Evolutionary conservation across 1,140 invertebrate species (phyloP), one percentile per base, ranked within the genome.

Genomic region (Solenopsis invicta): DNA sequence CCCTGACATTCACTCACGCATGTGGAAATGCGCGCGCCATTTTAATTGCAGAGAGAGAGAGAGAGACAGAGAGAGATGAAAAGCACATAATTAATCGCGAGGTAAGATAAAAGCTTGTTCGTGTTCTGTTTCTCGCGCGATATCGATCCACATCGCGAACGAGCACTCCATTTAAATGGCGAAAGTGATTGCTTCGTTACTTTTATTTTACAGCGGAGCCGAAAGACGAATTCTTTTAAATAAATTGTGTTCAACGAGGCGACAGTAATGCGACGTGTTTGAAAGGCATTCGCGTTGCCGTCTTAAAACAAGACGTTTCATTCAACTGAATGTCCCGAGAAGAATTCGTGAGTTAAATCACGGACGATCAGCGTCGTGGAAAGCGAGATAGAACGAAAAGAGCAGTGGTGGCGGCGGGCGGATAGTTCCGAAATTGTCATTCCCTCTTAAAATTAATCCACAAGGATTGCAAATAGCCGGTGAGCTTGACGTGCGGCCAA

Each of bases 401-500:
- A 12, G 29, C 52, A 12, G 41, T n/a, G 34, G 67, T 21, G 56
- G n/a, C 45, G 45, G 37, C 48, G 41, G 45, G 29, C 29, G 59
- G 50, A 54, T 66, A 67, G 89, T 88, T 88, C 87, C 82, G 75
- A 86, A 90, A 90, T 66, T 76, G 87, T 88, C 90, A 64, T 91
- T 88, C 86, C 62, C 82, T 91, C 85, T 90, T 93, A 93, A 93
- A 94, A 93, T 93, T 93, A 93, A 91, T 88, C 90, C 92, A 87
- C 88, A 88, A 90, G 89, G 92, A 92, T 89, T 94, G 92, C 90
- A 94, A 94, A 94, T 94, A 94, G 93, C 92, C 77, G 85, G 88
- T 69, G 45, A n/a, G 77, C 90, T 94, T 94, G 93, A 94, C 92
- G 88, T 89, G 92, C 88, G 89, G 93, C 93, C 93, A 94, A 94